Evolutionary conservation across 2,888 invertebrate genomes (phyloP), one percentile per base, ranked within the genome.

Genomic region (Priapulus caudatus): DNA sequence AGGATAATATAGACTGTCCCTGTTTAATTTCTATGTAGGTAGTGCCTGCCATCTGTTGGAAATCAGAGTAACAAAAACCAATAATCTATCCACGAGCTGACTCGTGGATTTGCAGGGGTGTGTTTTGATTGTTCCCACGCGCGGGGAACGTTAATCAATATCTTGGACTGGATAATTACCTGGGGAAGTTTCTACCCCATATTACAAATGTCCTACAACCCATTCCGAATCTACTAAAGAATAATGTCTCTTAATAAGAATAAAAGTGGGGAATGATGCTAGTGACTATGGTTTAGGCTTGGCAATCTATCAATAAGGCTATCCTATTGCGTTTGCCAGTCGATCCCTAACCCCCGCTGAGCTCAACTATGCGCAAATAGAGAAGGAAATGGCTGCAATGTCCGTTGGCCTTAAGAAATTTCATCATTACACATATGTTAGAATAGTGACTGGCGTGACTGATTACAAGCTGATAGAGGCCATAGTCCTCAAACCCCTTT

Each of bases 111-210:
- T n/a, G n/a, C n/a, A n/a, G n/a, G n/a, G n/a, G n/a, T n/a, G n/a
- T n/a, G n/a, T n/a, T n/a, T n/a, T n/a, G n/a, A n/a, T n/a, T n/a
- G n/a, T n/a, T n/a, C n/a, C n/a, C n/a, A n/a, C n/a, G n/a, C n/a
- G n/a, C n/a, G n/a, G n/a, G 56, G 20, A 55, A 53, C 16, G 43
- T 61, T n/a, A 5, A n/a, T 33, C n/a, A n/a, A 5, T 33, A 10
- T n/a, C n/a, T 33, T 10, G 33, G 33, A 33, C 5, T 33, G 33
- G 33, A 10, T 33, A 5, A 33, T n/a, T 33, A 33, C n/a, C 10
- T 33, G 10, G 5, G 10, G 5, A 33, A 33, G 33, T 33, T 33
- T 33, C 10, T 33, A 33, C 33, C 33, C n/a, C n/a, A 33, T 33
- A n/a, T n/a, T 10, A n/a, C 33, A 33, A n/a, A n/a, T n/a, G n/a